Percentiles rank a stretch among this genome's conserved stretches.
These are phyloP conservation scores for Aulostomus chinensis DNA, from an alignment of 2,797 vertebrate genomes.

Conservation along the genomic window DNA sequence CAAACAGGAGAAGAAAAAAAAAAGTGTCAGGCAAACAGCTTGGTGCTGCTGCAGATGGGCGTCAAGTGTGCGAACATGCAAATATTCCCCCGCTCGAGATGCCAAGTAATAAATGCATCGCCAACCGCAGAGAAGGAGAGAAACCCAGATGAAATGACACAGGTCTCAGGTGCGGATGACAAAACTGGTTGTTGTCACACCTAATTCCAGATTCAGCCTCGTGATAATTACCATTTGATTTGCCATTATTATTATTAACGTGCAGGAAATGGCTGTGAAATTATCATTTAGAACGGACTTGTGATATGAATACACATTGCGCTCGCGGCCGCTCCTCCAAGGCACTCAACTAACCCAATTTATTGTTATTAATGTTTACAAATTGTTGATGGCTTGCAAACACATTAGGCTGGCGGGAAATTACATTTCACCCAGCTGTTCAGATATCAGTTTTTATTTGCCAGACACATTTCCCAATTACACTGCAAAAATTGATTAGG, in stretches of 20 bases:
- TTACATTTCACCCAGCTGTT: conserved; percentile 78
- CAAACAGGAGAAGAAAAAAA: not conserved
- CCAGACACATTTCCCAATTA: conserved; percentile 72
- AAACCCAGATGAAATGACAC: conserved; percentile 47
- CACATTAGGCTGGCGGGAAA: conserved; percentile 78
- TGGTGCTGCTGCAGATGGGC: conserved; percentile 12
- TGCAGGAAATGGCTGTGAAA: conserved; percentile 74
- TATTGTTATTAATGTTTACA: conserved; percentile 83
- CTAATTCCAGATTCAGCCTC: conserved; percentile 64
- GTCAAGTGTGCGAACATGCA: conserved; percentile 14
- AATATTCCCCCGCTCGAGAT: conserved; percentile 25
- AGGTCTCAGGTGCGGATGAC: conserved; percentile 62
- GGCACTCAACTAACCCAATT: conserved; percentile 78
- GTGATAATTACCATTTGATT: conserved; percentile 74
- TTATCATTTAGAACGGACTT: conserved; percentile 73
- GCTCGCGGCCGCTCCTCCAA: conserved; percentile 56
- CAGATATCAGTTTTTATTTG: conserved; percentile 77
- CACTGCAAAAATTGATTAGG: conserved; percentile 72
- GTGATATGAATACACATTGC: conserved; percentile 64
- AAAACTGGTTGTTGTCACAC: conserved; percentile 59
- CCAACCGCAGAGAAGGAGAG: conserved; percentile 37
- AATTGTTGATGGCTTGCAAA: conserved; percentile 75
- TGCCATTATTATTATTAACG: conserved; percentile 76
- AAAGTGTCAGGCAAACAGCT: conserved; percentile 9
- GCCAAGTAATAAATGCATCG: conserved; percentile 40